Evolutionary conservation across 2,113 vertebrate species (phyloP).

Genomic region (Vireo altiloquus): DNA sequence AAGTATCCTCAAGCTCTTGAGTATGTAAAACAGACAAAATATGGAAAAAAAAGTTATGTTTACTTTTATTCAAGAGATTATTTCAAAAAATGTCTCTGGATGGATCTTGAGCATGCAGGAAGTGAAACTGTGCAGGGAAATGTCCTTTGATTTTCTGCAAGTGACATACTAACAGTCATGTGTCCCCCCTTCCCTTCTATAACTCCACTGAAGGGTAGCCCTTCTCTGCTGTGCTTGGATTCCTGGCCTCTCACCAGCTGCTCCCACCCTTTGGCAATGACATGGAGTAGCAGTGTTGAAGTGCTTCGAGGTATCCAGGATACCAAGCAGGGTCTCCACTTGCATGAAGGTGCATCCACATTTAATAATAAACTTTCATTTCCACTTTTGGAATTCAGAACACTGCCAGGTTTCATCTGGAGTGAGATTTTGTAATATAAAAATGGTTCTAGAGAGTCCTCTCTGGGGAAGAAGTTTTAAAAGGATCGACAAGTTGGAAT

Average conservation of each 20-base stretch:
- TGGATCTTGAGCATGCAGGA: neutral
- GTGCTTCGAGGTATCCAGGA: neutral
- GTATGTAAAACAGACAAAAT: neutral
- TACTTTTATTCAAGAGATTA: neutral
- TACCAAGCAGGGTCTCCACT: neutral
- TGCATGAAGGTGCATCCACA: neutral
- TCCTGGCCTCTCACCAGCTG: neutral
- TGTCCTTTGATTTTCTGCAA: neutral
- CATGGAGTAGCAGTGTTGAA: too few species aligned
- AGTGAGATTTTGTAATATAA: neutral
- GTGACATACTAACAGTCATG: rapidly evolving
- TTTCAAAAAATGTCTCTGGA: neutral
- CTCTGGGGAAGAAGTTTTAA: neutral
- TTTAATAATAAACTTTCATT: neutral
- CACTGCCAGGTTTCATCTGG: neutral
- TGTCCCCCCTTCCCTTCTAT: neutral
- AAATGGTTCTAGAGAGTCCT: neutral
- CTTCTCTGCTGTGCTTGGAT: neutral
- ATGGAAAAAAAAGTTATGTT: too few species aligned
- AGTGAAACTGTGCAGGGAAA: neutral
- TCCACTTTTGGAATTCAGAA: neutral
- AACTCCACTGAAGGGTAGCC: neutral
- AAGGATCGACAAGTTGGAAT: neutral
- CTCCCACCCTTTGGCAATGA: neutral
- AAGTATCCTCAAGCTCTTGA: neutral